Evolutionary conservation across 2,113 vertebrate genomes (phyloP).

Genomic region (zebrafish (Danio rerio)): DNA sequence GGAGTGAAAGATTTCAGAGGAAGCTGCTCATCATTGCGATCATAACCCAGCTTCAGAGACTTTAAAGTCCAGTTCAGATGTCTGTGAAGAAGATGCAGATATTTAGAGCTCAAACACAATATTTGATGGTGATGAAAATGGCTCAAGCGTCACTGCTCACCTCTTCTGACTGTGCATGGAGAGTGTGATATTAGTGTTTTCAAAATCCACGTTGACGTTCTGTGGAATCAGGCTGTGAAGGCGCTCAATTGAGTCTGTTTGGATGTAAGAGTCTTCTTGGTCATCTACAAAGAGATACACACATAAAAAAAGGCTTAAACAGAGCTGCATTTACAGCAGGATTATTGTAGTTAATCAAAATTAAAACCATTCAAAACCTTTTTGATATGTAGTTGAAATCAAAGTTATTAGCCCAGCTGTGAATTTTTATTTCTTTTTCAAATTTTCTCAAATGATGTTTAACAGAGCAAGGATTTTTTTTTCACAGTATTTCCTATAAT

Average conservation of each 20-base stretch:
- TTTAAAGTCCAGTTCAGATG: constrained; percentile 96
- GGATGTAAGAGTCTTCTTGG: constrained; percentile 66
- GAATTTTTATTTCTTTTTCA: too few relatives aligned
- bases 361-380: too few relatives aligned
- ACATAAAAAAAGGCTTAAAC: background rate
- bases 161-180: constrained; percentile 97
- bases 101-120: background rate
- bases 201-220: constrained; percentile 86
- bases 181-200: constrained; percentile 88
- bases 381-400: too few relatives aligned
- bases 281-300: constrained; percentile 43
- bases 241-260: constrained; percentile 75
- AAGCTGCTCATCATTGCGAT: constrained; percentile 84
- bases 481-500: too few relatives aligned
- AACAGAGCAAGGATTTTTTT: too few relatives aligned
- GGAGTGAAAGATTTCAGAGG: constrained; percentile 87
- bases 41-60: constrained; percentile 84
- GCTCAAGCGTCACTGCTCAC: constrained; percentile 68
- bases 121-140: background rate
- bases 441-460: too few relatives aligned
- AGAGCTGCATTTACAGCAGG: background rate
- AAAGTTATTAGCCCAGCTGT: too few relatives aligned
- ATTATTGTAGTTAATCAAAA: background rate
- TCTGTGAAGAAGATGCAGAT: constrained; percentile 67
- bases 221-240: constrained; percentile 83